Conservation (phyloP, 2,113 vertebrate species). For the Passer montanus region DNA sequence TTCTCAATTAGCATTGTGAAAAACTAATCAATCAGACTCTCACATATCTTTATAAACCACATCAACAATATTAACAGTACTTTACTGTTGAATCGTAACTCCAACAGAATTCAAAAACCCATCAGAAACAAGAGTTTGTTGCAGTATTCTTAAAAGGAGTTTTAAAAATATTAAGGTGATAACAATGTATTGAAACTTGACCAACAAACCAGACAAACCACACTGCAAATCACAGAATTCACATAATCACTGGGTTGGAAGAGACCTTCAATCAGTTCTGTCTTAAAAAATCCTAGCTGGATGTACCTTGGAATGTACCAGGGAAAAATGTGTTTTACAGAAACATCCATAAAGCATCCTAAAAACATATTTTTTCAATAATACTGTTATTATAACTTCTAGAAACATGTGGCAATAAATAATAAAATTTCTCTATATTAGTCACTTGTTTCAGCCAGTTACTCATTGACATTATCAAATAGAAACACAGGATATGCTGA, state of each 20-base stretch:
- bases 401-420: not conserved
- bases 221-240: not conserved
- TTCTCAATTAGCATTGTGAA: not conserved
- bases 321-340: not conserved
- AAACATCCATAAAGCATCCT: not conserved
- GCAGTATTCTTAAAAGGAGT: not conserved
- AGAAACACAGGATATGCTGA: not conserved
- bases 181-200: not conserved
- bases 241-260: no score
- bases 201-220: not conserved
- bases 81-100: not conserved
- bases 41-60: not conserved
- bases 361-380: not conserved
- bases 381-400: not conserved
- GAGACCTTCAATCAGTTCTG: not conserved
- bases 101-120: not conserved
- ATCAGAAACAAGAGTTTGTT: not conserved
- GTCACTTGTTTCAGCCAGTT: not conserved
- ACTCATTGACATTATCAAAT: not conserved
- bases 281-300: not conserved
- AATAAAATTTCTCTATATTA: not conserved
- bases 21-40: not conserved
- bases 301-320: conserved; percentile 11
- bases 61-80: not conserved
- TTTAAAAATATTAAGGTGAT: not conserved